A percentile compares a stretch with the other conserved stretches of the same genome.
phyloP scores from a whole-genome alignment of 2,797 vertebrate genomes.

The Cyprinella venusta region DNA sequence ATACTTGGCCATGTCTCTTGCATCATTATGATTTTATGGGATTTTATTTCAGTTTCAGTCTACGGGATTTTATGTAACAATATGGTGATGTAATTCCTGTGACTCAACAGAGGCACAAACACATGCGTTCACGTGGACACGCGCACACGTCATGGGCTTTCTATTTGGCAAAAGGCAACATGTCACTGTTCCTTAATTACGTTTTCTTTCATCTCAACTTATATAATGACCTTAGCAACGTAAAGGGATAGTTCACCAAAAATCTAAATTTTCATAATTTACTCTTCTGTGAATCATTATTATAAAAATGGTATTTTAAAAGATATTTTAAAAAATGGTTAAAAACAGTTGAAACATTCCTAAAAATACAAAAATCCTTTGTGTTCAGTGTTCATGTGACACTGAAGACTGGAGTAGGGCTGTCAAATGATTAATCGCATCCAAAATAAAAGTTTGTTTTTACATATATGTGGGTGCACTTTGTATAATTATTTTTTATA shows the following conservation, averaged over 20 bases:
- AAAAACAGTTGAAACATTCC: not conserved
- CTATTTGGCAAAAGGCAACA: slow-evolving; percentile 53
- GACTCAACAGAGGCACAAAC: not conserved
- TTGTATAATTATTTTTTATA: too few relatives aligned
- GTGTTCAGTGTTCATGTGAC: not conserved
- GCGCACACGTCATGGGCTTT: slow-evolving; percentile 57
- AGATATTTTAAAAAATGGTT: not conserved
- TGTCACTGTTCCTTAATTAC: slow-evolving; percentile 65
- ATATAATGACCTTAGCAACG: slow-evolving; percentile 23
- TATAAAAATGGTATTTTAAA: too few relatives aligned
- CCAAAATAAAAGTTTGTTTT: too few relatives aligned
- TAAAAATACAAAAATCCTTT: not conserved
- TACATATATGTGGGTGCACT: too few relatives aligned
- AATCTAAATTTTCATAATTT: not conserved
- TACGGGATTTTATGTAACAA: slow-evolving; percentile 52
- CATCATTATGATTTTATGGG: not conserved
- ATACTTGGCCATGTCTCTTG: not conserved
- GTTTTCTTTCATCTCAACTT: slow-evolving; percentile 14
- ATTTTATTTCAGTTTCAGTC: slow-evolving; percentile 13
- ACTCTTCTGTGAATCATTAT: not conserved
- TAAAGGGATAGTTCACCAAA: slow-evolving; percentile 9
- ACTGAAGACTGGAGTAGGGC: not conserved
- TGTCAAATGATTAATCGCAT: too few relatives aligned
- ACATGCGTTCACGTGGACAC: not conserved
- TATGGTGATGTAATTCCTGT: slow-evolving; percentile 42